phyloP scores from a whole-genome alignment of 2,797 vertebrate genomes.

The Silurus aristotelis region DNA sequence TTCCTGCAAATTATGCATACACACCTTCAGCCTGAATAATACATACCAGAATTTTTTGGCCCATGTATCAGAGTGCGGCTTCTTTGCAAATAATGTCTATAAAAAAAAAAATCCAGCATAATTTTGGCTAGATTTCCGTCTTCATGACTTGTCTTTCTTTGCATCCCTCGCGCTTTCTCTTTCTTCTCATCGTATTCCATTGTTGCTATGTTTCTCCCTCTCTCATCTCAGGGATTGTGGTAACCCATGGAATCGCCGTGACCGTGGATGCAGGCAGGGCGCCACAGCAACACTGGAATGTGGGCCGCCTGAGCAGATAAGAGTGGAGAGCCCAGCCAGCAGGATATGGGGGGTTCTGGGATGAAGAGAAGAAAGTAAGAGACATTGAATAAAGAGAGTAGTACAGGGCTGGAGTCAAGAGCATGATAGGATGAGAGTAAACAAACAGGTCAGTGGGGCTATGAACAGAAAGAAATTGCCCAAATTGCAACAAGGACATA shows the following conservation, averaged over 20 bases:
- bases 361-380: slow-evolving; percentile 54
- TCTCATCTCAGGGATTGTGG: slow-evolving; percentile 75
- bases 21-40: background rate
- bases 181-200: slow-evolving; percentile 43
- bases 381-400: slow-evolving; percentile 42
- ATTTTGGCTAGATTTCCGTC: slow-evolving; percentile 24
- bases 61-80: slow-evolving; percentile 8
- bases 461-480: slow-evolving; percentile 26
- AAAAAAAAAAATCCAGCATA: slow-evolving; percentile 14
- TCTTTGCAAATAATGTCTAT: background rate
- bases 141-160: slow-evolving; percentile 35
- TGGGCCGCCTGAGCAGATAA: slow-evolving; percentile 83
- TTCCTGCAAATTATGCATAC: slow-evolving; percentile 32
- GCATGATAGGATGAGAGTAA: slow-evolving; percentile 36
- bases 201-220: slow-evolving; percentile 62
- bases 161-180: slow-evolving; percentile 56
- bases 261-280: slow-evolving; percentile 83
- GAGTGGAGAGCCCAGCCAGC: slow-evolving; percentile 79
- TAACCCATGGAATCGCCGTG: slow-evolving; percentile 82
- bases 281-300: slow-evolving; percentile 83
- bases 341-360: slow-evolving; percentile 62
- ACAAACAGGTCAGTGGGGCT: slow-evolving; percentile 35
- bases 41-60: background rate
- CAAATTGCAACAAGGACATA: slow-evolving; percentile 24
- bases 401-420: slow-evolving; percentile 32